These are phyloP conservation scores for Amblyjoppa proteus DNA, from an alignment of 2,888 invertebrate species.

Conservation along the genomic window DNA sequence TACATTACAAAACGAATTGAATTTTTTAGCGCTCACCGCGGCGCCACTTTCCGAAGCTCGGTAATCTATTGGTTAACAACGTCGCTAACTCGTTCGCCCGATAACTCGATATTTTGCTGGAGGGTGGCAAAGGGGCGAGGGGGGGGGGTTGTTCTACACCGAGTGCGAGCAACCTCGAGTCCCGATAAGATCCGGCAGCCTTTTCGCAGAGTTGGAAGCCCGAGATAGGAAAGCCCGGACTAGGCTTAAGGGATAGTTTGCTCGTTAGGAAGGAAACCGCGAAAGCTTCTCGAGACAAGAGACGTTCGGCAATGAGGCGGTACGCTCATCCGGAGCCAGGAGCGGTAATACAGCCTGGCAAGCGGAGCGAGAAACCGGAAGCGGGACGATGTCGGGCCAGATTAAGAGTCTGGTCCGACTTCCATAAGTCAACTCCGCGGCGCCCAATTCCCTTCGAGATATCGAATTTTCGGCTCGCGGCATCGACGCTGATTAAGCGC, in stretches of 20 bases:
- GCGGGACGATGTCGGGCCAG: neutral
- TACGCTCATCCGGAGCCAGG: neutral
- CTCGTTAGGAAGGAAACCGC: constrained; percentile 40
- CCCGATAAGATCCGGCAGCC: constrained; percentile 22
- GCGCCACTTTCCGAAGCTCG: neutral
- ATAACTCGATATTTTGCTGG: constrained; percentile 39
- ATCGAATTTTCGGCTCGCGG: constrained; percentile 40
- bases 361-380: neutral
- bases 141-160: neutral
- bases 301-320: neutral
- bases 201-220: neutral
- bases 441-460: constrained; percentile 29
- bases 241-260: constrained; percentile 6
- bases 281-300: constrained; percentile 15
- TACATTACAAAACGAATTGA: too few relatives aligned
- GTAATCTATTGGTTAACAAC: neutral
- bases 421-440: neutral
- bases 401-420: constrained; percentile 26
- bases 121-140: neutral
- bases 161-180: neutral
- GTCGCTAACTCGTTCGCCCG: neutral
- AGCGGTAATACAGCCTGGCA: neutral
- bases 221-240: neutral
- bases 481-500: constrained; percentile 52
- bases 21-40: neutral